A percentile compares a stretch with the other conserved stretches of the same genome.
phyloP scores from a whole-genome alignment of 2,888 invertebrate genomes.

The Drosophila quinaria region DNA sequence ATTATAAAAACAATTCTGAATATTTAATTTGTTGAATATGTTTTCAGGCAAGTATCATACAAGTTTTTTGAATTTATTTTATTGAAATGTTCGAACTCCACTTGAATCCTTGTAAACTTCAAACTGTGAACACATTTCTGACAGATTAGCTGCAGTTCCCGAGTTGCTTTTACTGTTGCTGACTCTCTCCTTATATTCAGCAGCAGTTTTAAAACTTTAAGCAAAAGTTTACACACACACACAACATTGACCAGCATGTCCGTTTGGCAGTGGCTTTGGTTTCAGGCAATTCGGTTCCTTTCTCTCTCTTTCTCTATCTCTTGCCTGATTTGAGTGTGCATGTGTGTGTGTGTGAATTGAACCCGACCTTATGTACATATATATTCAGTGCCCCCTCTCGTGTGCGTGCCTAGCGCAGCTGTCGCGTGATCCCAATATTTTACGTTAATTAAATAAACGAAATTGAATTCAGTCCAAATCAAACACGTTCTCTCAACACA shows the following conservation, averaged over 20 bases:
- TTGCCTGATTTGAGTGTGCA: not conserved
- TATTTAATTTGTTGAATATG: not conserved
- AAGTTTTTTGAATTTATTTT: not conserved
- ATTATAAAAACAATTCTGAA: conserved; percentile 1
- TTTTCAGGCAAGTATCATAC: not conserved
- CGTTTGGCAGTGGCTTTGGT: conserved; percentile 39
- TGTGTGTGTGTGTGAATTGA: not conserved
- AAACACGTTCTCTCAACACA: conserved; percentile 12
- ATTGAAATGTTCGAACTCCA: not conserved
- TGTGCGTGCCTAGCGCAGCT: conserved; percentile 20
- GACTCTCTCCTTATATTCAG: not conserved
- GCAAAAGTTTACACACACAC: conserved; percentile 19
- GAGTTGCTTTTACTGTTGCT: conserved; percentile 10
- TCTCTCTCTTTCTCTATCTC: not conserved
- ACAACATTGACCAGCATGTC: conserved; percentile 43
- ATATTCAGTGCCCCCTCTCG: not conserved
- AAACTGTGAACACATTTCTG: conserved; percentile 6
- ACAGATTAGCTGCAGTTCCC: not conserved
- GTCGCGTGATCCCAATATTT: conserved; percentile 50
- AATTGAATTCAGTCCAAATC: conserved; percentile 35
- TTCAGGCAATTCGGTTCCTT: conserved; percentile 24
- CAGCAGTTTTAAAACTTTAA: conserved; percentile 32
- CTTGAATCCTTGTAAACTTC: conserved; percentile 1
- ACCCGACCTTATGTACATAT: conserved; percentile 13
- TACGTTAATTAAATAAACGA: conserved; percentile 62